Conservation (phyloP, 2,888 invertebrate species). For the Agrotis ipsilon region DNA sequence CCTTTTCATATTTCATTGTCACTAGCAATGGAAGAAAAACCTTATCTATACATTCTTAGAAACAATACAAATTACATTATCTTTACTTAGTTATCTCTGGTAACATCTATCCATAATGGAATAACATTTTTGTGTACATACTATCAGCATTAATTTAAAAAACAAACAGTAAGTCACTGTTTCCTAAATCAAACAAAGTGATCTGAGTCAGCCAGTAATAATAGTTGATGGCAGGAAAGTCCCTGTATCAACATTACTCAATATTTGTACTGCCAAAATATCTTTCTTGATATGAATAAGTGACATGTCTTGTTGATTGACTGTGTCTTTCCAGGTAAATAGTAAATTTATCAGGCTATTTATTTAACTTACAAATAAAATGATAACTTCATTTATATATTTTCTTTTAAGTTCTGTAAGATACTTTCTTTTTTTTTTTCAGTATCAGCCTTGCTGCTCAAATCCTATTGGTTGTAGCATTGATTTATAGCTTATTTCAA, state of each 20-base stretch:
- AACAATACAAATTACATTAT: constrained; percentile 14
- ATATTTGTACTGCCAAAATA: constrained; percentile 31
- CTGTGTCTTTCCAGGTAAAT: background rate
- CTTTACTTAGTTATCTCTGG: background rate
- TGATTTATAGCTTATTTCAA: too few species aligned
- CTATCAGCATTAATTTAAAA: background rate
- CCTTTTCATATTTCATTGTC: constrained; percentile 35
- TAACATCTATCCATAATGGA: background rate
- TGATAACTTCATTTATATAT: too few species aligned
- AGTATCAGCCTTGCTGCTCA: too few species aligned
- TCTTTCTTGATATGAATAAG: constrained; percentile 4
- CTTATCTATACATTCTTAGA: constrained; percentile 2
- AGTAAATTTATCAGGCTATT: background rate
- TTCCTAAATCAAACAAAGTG: constrained; percentile 21
- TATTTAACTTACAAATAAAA: background rate
- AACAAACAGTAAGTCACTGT: constrained; percentile 1
- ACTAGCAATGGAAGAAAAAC: background rate
- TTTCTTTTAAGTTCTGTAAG: too few species aligned
- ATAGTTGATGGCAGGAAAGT: constrained; percentile 8
- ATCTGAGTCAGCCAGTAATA: constrained; percentile 23
- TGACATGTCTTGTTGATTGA: constrained; percentile 12
- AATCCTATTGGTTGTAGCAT: too few species aligned
- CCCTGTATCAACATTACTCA: constrained; percentile 14
- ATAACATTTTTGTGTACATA: background rate
- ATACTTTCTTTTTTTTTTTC: too few species aligned